Conservation (phyloP, 1,140 invertebrate genomes). For the Proctacanthus coquilletti region DNA sequence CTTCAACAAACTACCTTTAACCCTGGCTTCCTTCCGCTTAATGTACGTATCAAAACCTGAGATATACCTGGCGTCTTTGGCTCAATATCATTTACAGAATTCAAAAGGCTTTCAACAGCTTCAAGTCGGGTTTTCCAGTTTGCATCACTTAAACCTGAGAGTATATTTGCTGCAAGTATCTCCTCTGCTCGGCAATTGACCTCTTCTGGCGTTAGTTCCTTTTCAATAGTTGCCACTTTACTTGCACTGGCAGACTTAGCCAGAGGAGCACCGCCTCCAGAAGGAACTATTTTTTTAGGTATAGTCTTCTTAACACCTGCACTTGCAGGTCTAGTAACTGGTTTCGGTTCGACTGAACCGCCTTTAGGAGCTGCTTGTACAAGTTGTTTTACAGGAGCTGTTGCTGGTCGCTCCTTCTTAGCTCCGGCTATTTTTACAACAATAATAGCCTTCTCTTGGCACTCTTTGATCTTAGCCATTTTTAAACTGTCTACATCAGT, state of each 20-base stretch:
- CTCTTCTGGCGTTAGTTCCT: constrained; percentile 47
- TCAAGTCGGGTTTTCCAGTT: constrained; percentile 80
- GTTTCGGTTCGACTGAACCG: constrained; percentile 36
- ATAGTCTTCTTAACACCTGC: constrained; percentile 27
- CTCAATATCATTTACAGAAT: constrained; percentile 45
- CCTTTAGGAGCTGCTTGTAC: constrained; percentile 34
- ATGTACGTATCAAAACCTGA: constrained; percentile 56
- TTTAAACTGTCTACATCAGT: constrained; percentile 81
- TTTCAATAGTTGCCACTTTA: constrained; percentile 32
- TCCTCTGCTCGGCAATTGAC: constrained; percentile 50
- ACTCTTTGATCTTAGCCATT: constrained; percentile 92
- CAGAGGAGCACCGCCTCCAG: constrained; percentile 12
- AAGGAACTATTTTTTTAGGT: constrained; percentile 11
- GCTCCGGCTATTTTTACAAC: constrained; percentile 46
- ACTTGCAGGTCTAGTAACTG: constrained; percentile 35
- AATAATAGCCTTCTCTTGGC: constrained; percentile 80
- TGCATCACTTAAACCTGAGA: constrained; percentile 52
- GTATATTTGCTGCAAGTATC: constrained; percentile 41
- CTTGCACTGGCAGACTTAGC: constrained; percentile 27
- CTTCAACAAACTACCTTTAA: constrained; percentile 40
- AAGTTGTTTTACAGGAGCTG: constrained; percentile 32
- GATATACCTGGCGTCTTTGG: constrained; percentile 42
- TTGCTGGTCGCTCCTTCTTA: constrained; percentile 43
- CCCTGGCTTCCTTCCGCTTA: constrained; percentile 77
- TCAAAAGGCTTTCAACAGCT: constrained; percentile 55